Evolutionary conservation across 2,113 vertebrate species (phyloP), one percentile per base, ranked within the genome.

Genomic region (Ictalurus punctatus): DNA sequence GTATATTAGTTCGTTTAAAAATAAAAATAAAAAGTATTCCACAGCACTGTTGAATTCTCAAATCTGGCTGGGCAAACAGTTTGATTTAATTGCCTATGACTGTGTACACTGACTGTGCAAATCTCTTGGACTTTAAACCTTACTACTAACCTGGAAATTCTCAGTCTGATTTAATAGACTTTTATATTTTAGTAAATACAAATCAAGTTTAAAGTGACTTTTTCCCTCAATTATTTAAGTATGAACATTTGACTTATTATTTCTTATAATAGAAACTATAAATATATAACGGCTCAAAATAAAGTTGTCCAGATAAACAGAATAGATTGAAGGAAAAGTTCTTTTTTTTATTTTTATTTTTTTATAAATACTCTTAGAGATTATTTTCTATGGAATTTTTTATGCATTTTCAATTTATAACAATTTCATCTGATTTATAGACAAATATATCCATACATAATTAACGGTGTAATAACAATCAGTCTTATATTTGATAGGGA

Each of bases 401-500:
- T n/a, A 7, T 65, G 21, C 37, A 48, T 87, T 67, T 48, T 85
- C 12, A 30, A 59, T 78, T 78, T 30, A 34, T 48, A 48, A 44
- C 17, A 52, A 61, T 84, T 76, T 84, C 0, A 30, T 74, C 12
- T 19, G 56, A 44, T 88, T 37, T 44, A 79, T 52, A 63, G 73
- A 76, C 19, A 21, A 3, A 25, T 65, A 67, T n/a, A 76, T 89
- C 44, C 21, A 89, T 67, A 8, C 21, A 37, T 76, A 84, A 27
- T 86, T 76, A 78, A 88, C 88, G 89, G 86, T 78, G 37, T 61
- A 87, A 87, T 90, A 74, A 80, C 89, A 92, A 92, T 59, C 52
- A 63, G 86, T 85, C 71, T 71, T 86, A 90, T 87, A 92, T 91
- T 90, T 91, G 91, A 86, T 56, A 90, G 86, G 91, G 87, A 92